Evolutionary conservation across 2,888 invertebrate genomes (phyloP).

Genomic region (Cheilosia scutellata): DNA sequence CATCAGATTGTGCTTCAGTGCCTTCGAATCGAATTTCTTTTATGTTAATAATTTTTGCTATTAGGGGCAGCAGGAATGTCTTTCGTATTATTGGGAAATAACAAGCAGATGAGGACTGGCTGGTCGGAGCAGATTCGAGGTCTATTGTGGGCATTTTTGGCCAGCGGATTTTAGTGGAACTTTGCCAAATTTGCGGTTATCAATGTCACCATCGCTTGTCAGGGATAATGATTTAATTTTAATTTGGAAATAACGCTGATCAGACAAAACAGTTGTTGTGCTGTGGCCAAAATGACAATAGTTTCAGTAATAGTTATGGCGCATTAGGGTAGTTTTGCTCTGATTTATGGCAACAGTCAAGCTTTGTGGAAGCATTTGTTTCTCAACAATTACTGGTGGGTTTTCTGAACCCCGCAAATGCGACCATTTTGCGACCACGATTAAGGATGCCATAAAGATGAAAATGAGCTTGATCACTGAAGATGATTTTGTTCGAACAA

Average conservation of each 20-base stretch:
- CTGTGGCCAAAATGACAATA: neutral
- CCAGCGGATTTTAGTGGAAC: neutral
- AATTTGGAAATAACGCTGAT: neutral
- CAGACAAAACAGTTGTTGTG: neutral
- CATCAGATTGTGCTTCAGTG: conserved; percentile 43
- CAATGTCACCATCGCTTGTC: neutral
- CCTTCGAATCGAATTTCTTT: conserved; percentile 44
- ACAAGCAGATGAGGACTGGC: neutral
- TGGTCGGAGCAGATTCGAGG: neutral
- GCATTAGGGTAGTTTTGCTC: too few species aligned
- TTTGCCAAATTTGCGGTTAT: neutral
- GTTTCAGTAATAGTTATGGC: too few species aligned
- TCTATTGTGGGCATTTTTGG: neutral
- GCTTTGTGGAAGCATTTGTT: too few species aligned
- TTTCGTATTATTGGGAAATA: conserved; percentile 2
- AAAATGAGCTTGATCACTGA: too few species aligned
- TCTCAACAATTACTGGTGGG: too few species aligned
- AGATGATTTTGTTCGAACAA: too few species aligned
- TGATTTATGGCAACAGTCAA: too few species aligned
- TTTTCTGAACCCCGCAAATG: too few species aligned
- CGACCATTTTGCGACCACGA: too few species aligned
- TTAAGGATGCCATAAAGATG: too few species aligned
- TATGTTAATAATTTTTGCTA: conserved; percentile 16
- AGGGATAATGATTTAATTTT: neutral
- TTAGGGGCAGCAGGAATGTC: neutral